Evolutionary conservation across 2,113 vertebrate species (phyloP), one percentile per base, ranked within the genome.

Genomic region (Elaphurus davidianus): DNA sequence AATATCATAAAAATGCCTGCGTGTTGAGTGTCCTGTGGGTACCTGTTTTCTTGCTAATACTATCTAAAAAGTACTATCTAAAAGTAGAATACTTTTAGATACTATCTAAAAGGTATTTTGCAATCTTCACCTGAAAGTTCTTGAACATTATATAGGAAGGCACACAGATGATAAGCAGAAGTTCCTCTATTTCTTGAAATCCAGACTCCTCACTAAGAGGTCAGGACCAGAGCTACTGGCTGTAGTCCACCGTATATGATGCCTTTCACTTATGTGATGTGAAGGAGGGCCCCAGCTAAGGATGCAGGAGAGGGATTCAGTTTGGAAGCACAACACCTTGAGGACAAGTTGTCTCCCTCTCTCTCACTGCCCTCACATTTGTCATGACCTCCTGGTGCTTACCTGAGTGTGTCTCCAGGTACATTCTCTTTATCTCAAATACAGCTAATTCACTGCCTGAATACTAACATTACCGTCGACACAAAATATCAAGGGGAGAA

Each of bases 401-500:
- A 27, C 28, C 43, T 28, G 10, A 17, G 1, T 5, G 7, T 87
- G 43, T 74, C 95, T 92, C 14, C 30, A 94, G 78, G 57, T 4
- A 67, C 0, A 1, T 52, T 5, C 7, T 64, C 55, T 12, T 23
- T 30, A 43, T 36, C 71, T 82, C 33, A 30, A 92, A 21, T 8
- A 86, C 71, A 90, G 57, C 55, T 94, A 40, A 89, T 67, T 94
- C 86, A 78, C 13, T 0, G 0, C 21, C 57, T 83, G 36, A 17
- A 0, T 40, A 81, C 91, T 98, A 97, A 83, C 85, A 78, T 16
- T 25, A 87, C 82, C 60, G 78, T 76, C 33, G 3, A 84, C 59
- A 40, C 11, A 36, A 15, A 19, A 97, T 91, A 97, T 90, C 95
- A 96, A 95, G 76, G 33, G 67, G 81, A 88, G 62, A 60, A 19